Base-by-base conservation (phyloP, 1,140 invertebrate genomes). In the Leguminivora glycinivorella region DNA sequence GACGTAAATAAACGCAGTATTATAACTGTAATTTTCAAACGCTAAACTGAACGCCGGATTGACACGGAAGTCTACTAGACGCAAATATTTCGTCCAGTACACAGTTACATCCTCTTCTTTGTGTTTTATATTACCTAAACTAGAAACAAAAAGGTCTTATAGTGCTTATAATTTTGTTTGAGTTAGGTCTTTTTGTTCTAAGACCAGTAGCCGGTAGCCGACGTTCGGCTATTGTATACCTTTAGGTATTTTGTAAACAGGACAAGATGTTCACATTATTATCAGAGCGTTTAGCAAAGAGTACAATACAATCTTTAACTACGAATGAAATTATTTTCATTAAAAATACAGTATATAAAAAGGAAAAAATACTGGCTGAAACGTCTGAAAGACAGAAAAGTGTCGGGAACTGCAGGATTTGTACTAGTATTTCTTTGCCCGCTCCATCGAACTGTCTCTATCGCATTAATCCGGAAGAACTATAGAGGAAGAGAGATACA, bases 31-130 rank as follows among this genome's bases (percentile, higher is more conserved):
- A 63, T 10, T 63, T 63, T 29, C 26, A 63, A 63, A 31, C 2
- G 47, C n/a, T 0, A 17, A 52, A n/a, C 6, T 17, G 56, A 2
- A 17, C 26, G 58, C 25, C 26, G 58, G 5, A 63, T 63, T n/a
- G 17, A 72, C 73, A 69, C 78, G 80, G 78, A 80, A 80, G 72
- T 69, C 72, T 72, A 56, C 68, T 52, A 22, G 68, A 71, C 77
- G 70, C 76, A 78, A 80, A 79, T 77, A 81, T 81, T 80, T 76
- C 63, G 60, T 34, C 19, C 56, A 73, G 73, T 76, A 43, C 78
- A 82, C 75, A 75, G 74, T 81, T 83, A 81, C 80, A 78, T 77
- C 75, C 77, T 78, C 69, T 63, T n/a, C 58, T 74, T 77, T 78
- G 80, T 75, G 70, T 70, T 63, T 26, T 63, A 17, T 17, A n/a